Percentiles rank a stretch among this genome's conserved stretches.
These are phyloP conservation scores for Pantherophis guttatus DNA, from an alignment of 2,113 vertebrate species.

Conservation along the genomic window DNA sequence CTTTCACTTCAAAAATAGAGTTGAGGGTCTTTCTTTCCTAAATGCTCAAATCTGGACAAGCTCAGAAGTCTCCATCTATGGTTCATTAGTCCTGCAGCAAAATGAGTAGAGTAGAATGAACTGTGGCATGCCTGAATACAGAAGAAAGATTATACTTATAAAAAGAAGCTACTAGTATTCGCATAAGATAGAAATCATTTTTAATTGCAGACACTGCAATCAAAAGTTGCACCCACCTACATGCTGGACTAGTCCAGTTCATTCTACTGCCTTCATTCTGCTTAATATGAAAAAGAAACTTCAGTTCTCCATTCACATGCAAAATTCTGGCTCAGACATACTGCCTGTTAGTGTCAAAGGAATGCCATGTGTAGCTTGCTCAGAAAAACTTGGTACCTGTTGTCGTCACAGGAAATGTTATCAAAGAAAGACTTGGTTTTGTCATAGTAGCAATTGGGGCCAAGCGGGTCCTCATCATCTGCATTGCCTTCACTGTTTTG, in stretches of 20 bases:
- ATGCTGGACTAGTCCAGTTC: background rate
- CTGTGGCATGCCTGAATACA: background rate
- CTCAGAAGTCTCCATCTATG: background rate
- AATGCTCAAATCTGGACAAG: background rate
- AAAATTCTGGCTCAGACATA: background rate
- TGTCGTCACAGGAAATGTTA: slow-evolving; percentile 94
- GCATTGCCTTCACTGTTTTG: slow-evolving; percentile 85
- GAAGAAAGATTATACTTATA: background rate
- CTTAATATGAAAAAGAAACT: background rate
- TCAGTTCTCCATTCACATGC: background rate
- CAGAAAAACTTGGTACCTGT: slow-evolving; percentile 73
- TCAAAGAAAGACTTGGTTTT: slow-evolving; percentile 99
- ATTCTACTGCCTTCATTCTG: background rate
- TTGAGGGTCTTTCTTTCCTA: background rate
- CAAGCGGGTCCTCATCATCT: slow-evolving; percentile 86
- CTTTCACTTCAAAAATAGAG: background rate
- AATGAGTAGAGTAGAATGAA: background rate
- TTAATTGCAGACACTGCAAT: background rate
- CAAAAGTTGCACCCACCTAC: background rate
- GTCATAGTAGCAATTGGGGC: slow-evolving; percentile 91
- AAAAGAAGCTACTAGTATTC: background rate
- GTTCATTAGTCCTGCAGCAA: background rate
- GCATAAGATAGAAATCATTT: background rate
- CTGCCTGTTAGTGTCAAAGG: background rate
- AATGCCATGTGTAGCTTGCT: background rate